These are phyloP conservation scores for Allygus modestus DNA, from an alignment of 2,888 invertebrate species.

Conservation along the genomic window DNA sequence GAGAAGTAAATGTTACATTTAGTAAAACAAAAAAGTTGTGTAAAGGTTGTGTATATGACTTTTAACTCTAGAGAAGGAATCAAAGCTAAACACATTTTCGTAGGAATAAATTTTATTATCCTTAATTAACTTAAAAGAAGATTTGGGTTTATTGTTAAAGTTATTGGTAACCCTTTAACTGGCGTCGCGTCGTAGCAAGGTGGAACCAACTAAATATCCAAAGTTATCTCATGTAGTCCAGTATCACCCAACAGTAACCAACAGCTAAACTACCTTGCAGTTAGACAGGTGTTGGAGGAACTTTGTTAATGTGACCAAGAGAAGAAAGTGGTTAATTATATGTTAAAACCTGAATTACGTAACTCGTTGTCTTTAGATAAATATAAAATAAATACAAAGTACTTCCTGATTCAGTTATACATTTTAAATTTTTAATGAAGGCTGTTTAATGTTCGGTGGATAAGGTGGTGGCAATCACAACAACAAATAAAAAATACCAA, in stretches of 20 bases:
- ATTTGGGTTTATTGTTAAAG: background rate
- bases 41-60: no score
- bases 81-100: background rate
- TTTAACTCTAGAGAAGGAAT: background rate
- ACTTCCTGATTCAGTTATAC: no score
- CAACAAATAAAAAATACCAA: no score
- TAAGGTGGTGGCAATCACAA: no score
- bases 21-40: no score
- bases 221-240: background rate
- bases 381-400: no score
- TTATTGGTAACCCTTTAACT: constrained; percentile 14
- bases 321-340: background rate
- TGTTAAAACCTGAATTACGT: no score
- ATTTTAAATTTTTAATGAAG: no score
- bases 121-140: constrained; percentile 30
- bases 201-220: background rate
- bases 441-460: no score
- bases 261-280: background rate
- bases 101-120: background rate
- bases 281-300: background rate
- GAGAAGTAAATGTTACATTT: no score
- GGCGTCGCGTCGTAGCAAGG: background rate
- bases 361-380: no score
- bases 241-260: background rate
- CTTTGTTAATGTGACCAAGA: background rate